phyloP scores from a whole-genome alignment of 2,113 vertebrate species.

The Megatriorchis doriae region DNA sequence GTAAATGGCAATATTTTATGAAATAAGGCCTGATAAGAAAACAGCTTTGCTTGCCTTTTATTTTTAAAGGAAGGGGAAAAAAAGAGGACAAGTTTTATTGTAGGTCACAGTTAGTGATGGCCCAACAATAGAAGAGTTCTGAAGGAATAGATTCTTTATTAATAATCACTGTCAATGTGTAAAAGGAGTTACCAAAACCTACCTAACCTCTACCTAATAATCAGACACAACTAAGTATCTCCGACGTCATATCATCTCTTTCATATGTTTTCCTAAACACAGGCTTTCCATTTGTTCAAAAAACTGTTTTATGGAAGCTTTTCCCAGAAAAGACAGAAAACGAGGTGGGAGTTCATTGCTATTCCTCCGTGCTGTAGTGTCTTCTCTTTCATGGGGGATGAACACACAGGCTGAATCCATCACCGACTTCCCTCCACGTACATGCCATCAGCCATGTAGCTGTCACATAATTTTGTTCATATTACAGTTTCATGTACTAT shows the following conservation, averaged over 20 bases:
- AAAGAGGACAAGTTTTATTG: neutral
- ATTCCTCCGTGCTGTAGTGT: neutral
- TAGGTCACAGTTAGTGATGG: neutral
- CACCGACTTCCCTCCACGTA: neutral
- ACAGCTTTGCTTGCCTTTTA: neutral
- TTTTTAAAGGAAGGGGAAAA: neutral
- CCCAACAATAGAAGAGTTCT: neutral
- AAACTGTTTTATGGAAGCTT: neutral
- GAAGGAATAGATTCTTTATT: neutral
- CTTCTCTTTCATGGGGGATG: neutral
- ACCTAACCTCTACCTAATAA: neutral
- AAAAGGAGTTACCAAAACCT: neutral
- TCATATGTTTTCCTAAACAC: accelerated
- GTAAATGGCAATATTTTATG: neutral
- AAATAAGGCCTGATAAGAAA: neutral
- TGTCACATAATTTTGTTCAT: neutral
- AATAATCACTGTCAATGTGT: neutral
- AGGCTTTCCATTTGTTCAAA: neutral
- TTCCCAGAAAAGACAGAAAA: neutral
- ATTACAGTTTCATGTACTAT: neutral
- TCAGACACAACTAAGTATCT: neutral
- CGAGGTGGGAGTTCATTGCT: neutral
- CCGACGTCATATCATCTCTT: neutral
- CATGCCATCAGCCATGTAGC: neutral
- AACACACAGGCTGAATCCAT: neutral